A percentile compares a stretch with the other conserved stretches of the same genome.
Evolutionary conservation across 2,888 invertebrate genomes (phyloP).

Genomic region (Spisula solida): DNA sequence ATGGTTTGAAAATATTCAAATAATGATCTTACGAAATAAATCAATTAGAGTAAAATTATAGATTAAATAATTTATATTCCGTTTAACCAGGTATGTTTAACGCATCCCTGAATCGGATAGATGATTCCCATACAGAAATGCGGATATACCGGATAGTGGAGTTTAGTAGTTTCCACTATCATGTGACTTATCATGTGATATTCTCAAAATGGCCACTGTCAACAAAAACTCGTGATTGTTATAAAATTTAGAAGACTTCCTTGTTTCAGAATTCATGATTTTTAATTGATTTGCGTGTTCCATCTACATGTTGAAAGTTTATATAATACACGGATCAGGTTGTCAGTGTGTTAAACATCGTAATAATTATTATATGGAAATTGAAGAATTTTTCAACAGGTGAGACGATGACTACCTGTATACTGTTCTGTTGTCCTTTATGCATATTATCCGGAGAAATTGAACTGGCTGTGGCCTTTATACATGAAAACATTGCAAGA

Average conservation of each 20-base stretch:
- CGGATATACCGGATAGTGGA: too few species aligned
- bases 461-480: too few species aligned
- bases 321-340: neutral
- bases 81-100: too few species aligned
- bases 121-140: too few species aligned
- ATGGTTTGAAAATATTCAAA: too few species aligned
- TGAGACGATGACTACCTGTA: neutral
- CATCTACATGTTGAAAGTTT: neutral
- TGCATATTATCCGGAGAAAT: too few species aligned
- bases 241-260: neutral
- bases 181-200: constrained; percentile 45
- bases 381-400: neutral
- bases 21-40: too few species aligned
- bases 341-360: neutral
- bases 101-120: too few species aligned
- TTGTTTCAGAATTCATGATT: neutral
- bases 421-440: too few species aligned
- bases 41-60: too few species aligned
- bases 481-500: too few species aligned
- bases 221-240: constrained; percentile 38
- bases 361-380: neutral
- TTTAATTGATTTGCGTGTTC: neutral
- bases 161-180: neutral
- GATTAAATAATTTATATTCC: too few species aligned
- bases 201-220: constrained; percentile 31